Evolutionary conservation across 2,888 invertebrate genomes (phyloP).

Genomic region (Leucania comma): DNA sequence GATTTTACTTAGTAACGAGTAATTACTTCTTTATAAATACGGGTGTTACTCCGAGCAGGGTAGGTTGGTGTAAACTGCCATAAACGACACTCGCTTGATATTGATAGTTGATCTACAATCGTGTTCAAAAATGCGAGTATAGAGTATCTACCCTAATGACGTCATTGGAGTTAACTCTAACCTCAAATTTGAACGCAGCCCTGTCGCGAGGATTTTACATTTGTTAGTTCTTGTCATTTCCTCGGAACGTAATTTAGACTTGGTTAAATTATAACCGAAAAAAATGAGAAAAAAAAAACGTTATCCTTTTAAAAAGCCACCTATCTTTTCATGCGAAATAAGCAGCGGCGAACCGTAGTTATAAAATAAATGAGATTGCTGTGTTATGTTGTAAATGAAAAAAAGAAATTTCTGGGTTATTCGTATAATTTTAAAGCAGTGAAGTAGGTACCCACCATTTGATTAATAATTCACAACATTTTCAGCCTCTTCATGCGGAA

Average conservation of each 20-base stretch:
- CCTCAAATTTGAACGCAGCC: too few species aligned
- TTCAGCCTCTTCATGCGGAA: constrained; percentile 17
- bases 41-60: too few species aligned
- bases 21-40: too few species aligned
- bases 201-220: background rate
- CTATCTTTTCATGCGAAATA: constrained; percentile 41
- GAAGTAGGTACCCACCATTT: constrained; percentile 7
- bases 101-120: too few species aligned
- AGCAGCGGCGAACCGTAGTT: constrained; percentile 33
- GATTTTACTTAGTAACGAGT: too few species aligned
- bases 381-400: constrained; percentile 25
- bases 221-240: background rate
- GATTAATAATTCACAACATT: constrained; percentile 33
- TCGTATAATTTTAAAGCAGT: constrained; percentile 20
- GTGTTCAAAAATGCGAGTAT: too few species aligned
- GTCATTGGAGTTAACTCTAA: too few species aligned
- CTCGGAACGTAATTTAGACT: constrained; percentile 32
- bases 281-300: constrained; percentile 34
- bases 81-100: too few species aligned
- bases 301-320: constrained; percentile 15
- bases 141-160: too few species aligned
- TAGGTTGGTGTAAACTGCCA: too few species aligned
- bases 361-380: constrained; percentile 37
- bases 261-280: constrained; percentile 14
- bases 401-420: constrained; percentile 15